phyloP scores from a whole-genome alignment of 2,113 vertebrate genomes.

The Gymnarchus niloticus region DNA sequence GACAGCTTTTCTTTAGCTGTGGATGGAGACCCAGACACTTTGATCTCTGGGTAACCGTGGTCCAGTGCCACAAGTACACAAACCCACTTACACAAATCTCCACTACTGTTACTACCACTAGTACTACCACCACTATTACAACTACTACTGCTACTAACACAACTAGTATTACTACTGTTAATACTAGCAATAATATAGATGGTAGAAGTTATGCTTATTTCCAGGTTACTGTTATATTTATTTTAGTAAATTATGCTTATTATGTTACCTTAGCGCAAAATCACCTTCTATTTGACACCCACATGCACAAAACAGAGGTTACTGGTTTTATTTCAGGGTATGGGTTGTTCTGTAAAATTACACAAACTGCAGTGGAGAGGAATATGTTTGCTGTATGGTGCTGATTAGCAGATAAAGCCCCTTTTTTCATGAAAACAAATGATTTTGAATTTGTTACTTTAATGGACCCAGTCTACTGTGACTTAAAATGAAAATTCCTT shows the following conservation, averaged over 20 bases:
- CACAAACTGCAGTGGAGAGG: background rate
- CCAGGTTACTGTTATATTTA: no score
- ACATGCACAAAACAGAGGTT: background rate
- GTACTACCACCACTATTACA: background rate
- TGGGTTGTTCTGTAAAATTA: conserved; percentile 3
- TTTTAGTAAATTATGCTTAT: background rate
- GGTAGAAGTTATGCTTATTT: no score
- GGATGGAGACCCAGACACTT: conserved; percentile 16
- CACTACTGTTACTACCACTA: background rate
- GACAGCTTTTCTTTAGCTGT: conserved; percentile 24
- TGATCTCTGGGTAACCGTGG: conserved; percentile 21
- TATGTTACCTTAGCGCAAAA: background rate
- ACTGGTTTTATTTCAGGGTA: background rate
- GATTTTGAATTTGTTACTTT: background rate
- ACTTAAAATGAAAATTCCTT: background rate
- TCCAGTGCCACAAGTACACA: background rate
- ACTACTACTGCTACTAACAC: background rate
- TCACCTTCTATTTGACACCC: background rate
- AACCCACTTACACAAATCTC: conserved; percentile 9
- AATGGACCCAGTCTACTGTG: background rate
- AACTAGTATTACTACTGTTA: background rate
- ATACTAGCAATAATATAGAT: no score
- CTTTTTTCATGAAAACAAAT: background rate
- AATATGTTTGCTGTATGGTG: background rate
- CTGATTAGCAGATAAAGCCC: background rate